Conservation (phyloP, 1,140 invertebrate species). For the Steinernema feltiae region DNA sequence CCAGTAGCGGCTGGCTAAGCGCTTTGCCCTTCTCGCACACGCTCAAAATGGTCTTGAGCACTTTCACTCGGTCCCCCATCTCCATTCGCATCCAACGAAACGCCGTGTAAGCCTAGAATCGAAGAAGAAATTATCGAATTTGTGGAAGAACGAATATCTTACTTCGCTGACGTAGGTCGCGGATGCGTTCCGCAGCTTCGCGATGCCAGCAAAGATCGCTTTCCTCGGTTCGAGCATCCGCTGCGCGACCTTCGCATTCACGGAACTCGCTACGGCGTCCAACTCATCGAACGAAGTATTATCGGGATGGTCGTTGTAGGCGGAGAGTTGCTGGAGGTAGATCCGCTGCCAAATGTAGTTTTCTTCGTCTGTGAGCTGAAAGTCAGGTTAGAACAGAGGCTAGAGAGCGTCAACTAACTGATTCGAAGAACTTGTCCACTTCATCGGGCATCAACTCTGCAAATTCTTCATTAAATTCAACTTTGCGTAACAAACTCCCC, state of each 20-base stretch:
- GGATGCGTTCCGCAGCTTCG: background rate
- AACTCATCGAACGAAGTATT: background rate
- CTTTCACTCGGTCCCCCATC: background rate
- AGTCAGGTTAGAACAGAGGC: background rate
- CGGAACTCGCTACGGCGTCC: background rate
- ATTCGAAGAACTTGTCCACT: background rate
- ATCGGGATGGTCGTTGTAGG: background rate
- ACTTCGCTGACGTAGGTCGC: background rate
- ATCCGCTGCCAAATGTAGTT: background rate
- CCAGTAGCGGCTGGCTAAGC: background rate
- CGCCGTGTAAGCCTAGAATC: background rate
- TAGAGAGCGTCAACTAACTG: background rate
- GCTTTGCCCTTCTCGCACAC: background rate
- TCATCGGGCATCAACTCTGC: background rate
- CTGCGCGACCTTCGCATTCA: background rate
- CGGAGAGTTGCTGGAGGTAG: background rate
- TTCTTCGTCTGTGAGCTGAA: background rate
- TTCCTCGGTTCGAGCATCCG: background rate
- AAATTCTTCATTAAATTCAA: too few relatives aligned
- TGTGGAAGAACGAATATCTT: background rate
- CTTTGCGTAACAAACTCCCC: too few relatives aligned
- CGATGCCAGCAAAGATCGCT: background rate
- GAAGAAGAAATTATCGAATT: background rate
- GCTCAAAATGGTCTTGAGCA: background rate
- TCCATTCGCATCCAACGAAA: slow-evolving; percentile 5